Percentiles rank a stretch among this genome's conserved stretches.
phyloP scores from a whole-genome alignment of 1,140 invertebrate genomes.

The Homalodisca vitripennis region DNA sequence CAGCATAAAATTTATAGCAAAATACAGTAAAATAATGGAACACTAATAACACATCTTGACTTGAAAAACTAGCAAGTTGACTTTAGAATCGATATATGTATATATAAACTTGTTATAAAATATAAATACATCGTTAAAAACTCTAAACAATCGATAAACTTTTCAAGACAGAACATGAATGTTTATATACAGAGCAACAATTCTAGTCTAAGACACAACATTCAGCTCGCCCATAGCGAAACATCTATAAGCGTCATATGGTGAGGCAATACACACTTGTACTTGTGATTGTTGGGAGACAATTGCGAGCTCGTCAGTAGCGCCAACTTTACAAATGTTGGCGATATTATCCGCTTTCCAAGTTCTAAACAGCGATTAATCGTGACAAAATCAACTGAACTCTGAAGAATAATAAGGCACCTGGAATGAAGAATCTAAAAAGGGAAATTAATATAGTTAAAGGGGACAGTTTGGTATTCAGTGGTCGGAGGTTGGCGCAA shows the following conservation, averaged over 20 bases:
- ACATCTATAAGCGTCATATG: constrained; percentile 24
- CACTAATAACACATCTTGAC: constrained; percentile 4
- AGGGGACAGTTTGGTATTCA: no score
- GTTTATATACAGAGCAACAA: constrained; percentile 22
- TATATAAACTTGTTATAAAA: constrained; percentile 13
- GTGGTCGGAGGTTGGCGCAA: no score
- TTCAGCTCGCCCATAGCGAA: neutral
- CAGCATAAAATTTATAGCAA: constrained; percentile 1
- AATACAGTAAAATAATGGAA: neutral
- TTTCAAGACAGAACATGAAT: constrained; percentile 15
- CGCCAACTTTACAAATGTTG: no score
- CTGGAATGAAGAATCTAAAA: constrained; percentile 12
- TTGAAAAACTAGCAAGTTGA: constrained; percentile 13
- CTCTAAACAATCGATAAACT: constrained; percentile 19
- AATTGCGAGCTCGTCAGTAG: no score
- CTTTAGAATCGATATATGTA: constrained; percentile 20
- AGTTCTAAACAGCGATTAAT: no score
- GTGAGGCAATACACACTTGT: no score
- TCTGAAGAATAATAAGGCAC: neutral
- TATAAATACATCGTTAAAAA: constrained; percentile 27
- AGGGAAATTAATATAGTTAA: no score
- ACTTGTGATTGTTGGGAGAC: no score
- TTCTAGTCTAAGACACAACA: constrained; percentile 13
- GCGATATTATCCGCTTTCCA: no score
- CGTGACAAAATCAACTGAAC: neutral